Evolutionary conservation across 2,113 vertebrate species (phyloP), one percentile per base, ranked within the genome.

Genomic region (Lasiurus cinereus): DNA sequence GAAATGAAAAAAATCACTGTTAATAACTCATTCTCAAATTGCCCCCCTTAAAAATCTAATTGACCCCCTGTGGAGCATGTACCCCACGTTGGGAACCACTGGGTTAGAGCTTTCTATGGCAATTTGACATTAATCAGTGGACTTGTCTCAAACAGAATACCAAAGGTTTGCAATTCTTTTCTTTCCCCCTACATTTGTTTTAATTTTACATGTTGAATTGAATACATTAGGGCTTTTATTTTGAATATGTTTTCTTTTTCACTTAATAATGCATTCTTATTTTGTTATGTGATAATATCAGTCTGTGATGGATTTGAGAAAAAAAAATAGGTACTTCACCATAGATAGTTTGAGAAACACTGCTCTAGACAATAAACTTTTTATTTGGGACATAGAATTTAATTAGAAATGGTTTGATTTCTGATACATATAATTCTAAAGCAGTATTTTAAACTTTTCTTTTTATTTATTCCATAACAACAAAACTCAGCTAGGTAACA

Each of bases 391-490:
- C 56, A 86, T 88, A 93, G n/a, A 96, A 94, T 96, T 94, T 96
- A 95, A 94, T 96, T 96, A 90, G 39, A 96, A 96, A 97, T 91
- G 85, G 95, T 97, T 98, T 98, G 96, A 97, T 98, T 95, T 97
- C 98, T 98, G 82, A 98, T 98, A 98, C 99, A 99, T 97, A 99
- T 98, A 99, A 99, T 99, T 99, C 99, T 99, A 99, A 99, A 99
- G 99, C 99, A 99, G 98, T 98, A 98, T 99, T 99, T 99, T 99
- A 91, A 99, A 97, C 95, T 99, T 99, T 97, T 96, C 90, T 99
- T 99, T 99, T 99, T 99, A 99, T 99, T 99, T 99, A 99, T 99
- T 99, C 99, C 99, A 99, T 99, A 99, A 99, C 99, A 99, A 99
- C 99, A 99, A 99, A 99, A 99, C 99, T 99, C 99, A 99, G 99